Evolutionary conservation across 2,888 invertebrate genomes (phyloP).

Genomic region (Acanthosepion pharaonis): DNA sequence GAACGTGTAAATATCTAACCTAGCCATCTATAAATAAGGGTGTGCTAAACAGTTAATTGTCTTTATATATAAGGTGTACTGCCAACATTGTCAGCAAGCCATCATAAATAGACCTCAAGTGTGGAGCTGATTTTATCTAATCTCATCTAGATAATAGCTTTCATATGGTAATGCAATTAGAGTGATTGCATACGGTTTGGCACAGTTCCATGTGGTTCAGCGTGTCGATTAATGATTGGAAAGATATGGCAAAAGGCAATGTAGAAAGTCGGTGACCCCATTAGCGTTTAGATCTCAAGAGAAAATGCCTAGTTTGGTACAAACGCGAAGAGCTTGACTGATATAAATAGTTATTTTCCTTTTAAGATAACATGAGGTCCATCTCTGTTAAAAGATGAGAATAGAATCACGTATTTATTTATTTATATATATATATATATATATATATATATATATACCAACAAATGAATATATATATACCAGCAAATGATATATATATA

Average conservation of each 20-base stretch:
- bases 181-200: not conserved
- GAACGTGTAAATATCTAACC: too few relatives aligned
- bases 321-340: not conserved
- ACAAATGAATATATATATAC: too few relatives aligned
- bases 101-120: not conserved
- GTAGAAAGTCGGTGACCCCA: not conserved
- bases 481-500: too few relatives aligned
- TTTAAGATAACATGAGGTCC: too few relatives aligned
- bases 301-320: not conserved
- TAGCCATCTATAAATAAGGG: too few relatives aligned
- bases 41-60: too few relatives aligned
- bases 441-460: too few relatives aligned
- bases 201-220: not conserved
- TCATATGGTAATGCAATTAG: conserved; percentile 33
- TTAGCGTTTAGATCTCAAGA: not conserved
- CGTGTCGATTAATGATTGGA: not conserved
- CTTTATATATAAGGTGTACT: not conserved
- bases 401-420: too few relatives aligned
- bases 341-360: not conserved
- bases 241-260: not conserved
- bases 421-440: too few relatives aligned
- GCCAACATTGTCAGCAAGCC: not conserved
- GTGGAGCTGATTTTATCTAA: not conserved
- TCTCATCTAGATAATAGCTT: not conserved
- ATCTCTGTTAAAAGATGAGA: too few relatives aligned